Conservation (phyloP, 2,113 vertebrate species). For the Poeciliopsis prolifica region DNA sequence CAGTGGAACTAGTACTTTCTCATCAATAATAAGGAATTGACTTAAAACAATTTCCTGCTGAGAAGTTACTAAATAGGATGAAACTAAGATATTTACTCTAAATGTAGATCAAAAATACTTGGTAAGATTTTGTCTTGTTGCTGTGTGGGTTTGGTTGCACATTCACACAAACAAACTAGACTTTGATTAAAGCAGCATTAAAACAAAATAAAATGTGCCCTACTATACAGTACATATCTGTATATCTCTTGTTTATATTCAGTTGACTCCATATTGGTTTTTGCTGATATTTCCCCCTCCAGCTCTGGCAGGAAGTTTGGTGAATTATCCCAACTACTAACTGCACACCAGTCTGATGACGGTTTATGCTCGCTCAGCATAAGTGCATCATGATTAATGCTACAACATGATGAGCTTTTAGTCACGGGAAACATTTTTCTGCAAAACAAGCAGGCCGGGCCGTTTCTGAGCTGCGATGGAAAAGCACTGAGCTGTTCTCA, state of each 20-base stretch:
- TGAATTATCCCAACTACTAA: not conserved
- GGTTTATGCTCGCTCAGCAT: not conserved
- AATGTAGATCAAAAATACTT: too few relatives aligned
- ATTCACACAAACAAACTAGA: too few relatives aligned
- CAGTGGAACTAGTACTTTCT: too few relatives aligned
- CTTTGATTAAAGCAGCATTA: too few relatives aligned
- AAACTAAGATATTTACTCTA: too few relatives aligned
- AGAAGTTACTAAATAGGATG: too few relatives aligned
- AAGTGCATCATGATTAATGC: not conserved
- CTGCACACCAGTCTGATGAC: not conserved
- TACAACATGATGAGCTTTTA: not conserved
- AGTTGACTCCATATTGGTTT: too few relatives aligned
- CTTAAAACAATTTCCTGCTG: too few relatives aligned
- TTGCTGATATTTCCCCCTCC: not conserved
- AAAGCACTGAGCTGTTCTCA: slow-evolving; percentile 35
- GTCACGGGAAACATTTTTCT: not conserved
- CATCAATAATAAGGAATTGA: too few relatives aligned
- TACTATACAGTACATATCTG: not conserved
- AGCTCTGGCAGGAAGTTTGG: not conserved
- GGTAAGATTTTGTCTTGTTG: too few relatives aligned
- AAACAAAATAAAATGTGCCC: too few relatives aligned
- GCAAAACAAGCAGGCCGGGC: not conserved
- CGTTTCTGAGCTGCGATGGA: slow-evolving; percentile 17
- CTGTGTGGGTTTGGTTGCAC: too few relatives aligned
- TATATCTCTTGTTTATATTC: not conserved